Base-by-base conservation (phyloP, 2,888 invertebrate genomes). In the Agonopterix subpropinquella region DNA sequence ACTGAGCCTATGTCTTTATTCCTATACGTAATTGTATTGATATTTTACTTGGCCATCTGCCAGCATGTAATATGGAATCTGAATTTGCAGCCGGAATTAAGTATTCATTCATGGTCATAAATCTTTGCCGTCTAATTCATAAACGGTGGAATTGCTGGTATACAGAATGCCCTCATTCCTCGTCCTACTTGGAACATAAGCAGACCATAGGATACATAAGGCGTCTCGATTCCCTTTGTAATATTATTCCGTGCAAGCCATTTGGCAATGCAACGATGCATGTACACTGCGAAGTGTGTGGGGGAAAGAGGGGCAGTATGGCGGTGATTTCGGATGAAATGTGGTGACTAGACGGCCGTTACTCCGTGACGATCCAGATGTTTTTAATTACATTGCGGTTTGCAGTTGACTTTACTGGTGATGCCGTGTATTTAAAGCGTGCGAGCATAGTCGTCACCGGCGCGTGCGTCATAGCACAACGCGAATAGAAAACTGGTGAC, bases 401-500 rank as follows among this genome's bases (percentile, higher is more conserved):
- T 63, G 63, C 55, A 56, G 61, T 58, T 54, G 58, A 57, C 54
- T 28, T 28, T 28, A 28, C 28, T 58, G 59, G 59, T 61, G 55
- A 55, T 54, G 59, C 55, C 57, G 56, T 58, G 65, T 70, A 67
- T 77, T 75, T 80, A 76, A 75, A 80, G 71, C 74, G 70, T 67
- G 65, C 62, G 65, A 62, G 55, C 61, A 56, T 63, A 56, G 57
- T 65, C 82, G 84, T 81, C 82, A 80, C 65, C 63, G 72, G 73
- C 80, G 75, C 76, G 81, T 81, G 86, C 86, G 86, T 86, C 84
- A 86, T 80, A 58, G 55, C 61, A 57, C 58, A 74, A 81, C 84
- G 72, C 80, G 81, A 84, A 86, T 86, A 86, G 85, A 80, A 79
- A 80, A 73, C 66, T 70, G 64, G 74, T 81, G 83, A 80, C 81